Evolutionary conservation across 2,113 vertebrate genomes (phyloP).

Genomic region (Rynchops niger): DNA sequence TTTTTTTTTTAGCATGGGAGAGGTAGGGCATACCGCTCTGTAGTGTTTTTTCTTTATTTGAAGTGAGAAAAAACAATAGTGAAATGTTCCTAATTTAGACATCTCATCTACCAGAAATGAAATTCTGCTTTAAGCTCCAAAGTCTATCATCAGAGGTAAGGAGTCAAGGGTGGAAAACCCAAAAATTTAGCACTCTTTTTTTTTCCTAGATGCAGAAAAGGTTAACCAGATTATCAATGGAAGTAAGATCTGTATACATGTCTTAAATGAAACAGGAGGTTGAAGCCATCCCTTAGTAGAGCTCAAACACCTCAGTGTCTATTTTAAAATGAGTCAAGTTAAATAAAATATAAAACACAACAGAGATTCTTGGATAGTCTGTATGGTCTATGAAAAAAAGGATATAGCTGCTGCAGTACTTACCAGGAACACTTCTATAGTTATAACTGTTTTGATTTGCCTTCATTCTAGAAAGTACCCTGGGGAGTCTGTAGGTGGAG

Average conservation of each 20-base stretch:
- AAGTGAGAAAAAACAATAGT: background rate
- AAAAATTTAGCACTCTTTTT: background rate
- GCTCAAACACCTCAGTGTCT: background rate
- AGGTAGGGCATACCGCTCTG: background rate
- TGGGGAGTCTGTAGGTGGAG: background rate
- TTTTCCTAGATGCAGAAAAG: background rate
- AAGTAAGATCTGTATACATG: background rate
- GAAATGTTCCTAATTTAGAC: background rate
- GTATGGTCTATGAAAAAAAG: background rate
- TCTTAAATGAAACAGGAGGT: background rate
- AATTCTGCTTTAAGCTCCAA: background rate
- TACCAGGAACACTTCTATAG: background rate
- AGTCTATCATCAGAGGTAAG: background rate
- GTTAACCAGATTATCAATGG: background rate
- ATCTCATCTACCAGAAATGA: background rate
- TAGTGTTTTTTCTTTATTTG: background rate
- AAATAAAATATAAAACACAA: background rate
- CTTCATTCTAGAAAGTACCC: background rate
- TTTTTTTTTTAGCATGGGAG: background rate
- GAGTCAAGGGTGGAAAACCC: background rate
- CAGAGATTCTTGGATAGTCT: background rate
- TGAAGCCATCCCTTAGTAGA: fast-evolving
- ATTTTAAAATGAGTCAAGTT: background rate
- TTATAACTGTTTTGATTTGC: background rate
- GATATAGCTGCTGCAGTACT: background rate